Conservation (phyloP, 2,113 vertebrate genomes). For the Syngnathoides biaculeatus region DNA sequence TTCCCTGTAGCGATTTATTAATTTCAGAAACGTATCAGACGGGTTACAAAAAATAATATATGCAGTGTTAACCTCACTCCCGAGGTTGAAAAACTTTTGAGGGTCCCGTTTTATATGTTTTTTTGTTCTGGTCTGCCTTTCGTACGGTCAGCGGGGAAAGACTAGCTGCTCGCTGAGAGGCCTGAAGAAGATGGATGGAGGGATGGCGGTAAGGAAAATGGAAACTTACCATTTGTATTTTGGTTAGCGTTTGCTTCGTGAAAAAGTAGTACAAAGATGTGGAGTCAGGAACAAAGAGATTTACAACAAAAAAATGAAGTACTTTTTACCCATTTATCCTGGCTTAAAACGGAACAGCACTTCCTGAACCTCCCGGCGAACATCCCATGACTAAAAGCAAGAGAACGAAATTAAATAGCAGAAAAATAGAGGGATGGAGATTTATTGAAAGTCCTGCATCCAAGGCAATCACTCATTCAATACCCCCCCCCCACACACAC, state of each 20-base stretch:
- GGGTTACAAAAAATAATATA: too few species aligned
- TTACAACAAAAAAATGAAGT: not conserved
- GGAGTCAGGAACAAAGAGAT: not conserved
- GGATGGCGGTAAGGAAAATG: too few species aligned
- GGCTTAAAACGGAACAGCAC: not conserved
- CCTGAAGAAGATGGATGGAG: too few species aligned
- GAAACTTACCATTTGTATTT: not conserved
- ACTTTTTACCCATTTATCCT: not conserved
- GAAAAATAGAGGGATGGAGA: constrained; percentile 43
- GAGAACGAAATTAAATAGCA: constrained; percentile 4
- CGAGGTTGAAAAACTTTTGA: too few species aligned
- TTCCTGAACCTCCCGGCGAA: not conserved
- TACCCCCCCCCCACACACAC: constrained; percentile 46
- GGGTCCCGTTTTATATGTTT: too few species aligned
- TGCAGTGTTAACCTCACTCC: too few species aligned
- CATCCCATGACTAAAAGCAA: not conserved
- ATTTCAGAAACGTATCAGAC: too few species aligned
- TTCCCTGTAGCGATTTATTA: too few species aligned
- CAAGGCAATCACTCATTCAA: constrained; percentile 74
- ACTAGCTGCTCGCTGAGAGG: too few species aligned
- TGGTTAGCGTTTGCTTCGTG: not conserved
- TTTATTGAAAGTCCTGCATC: constrained; percentile 68
- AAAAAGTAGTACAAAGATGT: not conserved
- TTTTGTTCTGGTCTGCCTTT: too few species aligned
- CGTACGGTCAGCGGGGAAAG: too few species aligned